Evolutionary conservation across 2,113 vertebrate genomes (phyloP).

Genomic region (Pangasianodon gigas): DNA sequence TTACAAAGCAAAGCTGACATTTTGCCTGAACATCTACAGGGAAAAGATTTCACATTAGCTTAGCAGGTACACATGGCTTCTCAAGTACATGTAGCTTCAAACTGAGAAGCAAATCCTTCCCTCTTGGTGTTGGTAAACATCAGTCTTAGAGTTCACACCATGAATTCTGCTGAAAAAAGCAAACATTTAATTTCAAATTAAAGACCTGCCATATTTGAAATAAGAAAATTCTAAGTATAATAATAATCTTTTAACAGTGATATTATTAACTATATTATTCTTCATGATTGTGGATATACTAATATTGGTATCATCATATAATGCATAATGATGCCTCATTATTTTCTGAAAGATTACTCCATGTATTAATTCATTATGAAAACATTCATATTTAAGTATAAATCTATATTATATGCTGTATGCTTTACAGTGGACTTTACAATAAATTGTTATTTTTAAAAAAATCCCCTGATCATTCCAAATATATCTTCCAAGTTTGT

Average conservation of each 20-base stretch:
- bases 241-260: neutral
- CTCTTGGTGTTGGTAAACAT: conserved; percentile 5
- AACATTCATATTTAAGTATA: no score
- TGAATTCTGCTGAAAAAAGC: neutral
- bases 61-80: conserved; percentile 13
- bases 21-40: neutral
- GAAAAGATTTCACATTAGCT: conserved; percentile 15
- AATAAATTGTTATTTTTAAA: no score
- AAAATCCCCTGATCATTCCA: no score
- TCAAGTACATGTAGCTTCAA: conserved; percentile 15
- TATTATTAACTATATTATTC: neutral
- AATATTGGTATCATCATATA: neutral
- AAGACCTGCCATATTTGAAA: neutral
- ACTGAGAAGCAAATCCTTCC: conserved; percentile 27
- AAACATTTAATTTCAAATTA: neutral
- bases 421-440: no score
- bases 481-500: neutral
- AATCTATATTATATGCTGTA: no score
- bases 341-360: no score
- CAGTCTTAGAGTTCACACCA: neutral
- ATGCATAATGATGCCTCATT: no score
- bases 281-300: neutral
- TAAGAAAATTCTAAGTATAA: neutral
- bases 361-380: no score
- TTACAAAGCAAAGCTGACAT: conserved; percentile 16